Base-by-base conservation (phyloP, 2,888 invertebrate species). In the Tortricodes alternella region DNA sequence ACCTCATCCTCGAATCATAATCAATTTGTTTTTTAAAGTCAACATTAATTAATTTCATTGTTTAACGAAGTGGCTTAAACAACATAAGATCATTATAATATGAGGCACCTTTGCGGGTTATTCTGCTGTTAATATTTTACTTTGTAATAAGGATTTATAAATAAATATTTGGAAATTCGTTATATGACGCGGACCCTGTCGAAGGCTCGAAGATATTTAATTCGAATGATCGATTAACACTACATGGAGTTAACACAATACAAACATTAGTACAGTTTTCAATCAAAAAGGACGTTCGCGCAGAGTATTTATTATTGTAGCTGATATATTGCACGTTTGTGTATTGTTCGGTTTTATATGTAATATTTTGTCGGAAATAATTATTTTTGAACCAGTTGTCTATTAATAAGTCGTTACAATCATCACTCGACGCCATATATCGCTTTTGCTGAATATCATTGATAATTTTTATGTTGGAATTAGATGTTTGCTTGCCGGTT, bases 71-170 rank as follows among this genome's bases (percentile, higher is more conserved):
- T 43, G 50, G 56, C 50, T 55, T 34, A 34, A 13, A 46, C 19
- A 24, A 34, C 19, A 16, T 39, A 50, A 43, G 49, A 56, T 5
- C 50, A 50, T 44, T 44, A 56, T 55, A 41, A 41, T 53, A 46
- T 38, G 56, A 50, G 56, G 50, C 38, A 55, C 27, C 61, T 48
- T 62, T 51, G 64, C 66, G 56, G 65, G 56, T 65, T 66, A 60
- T 60, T 63, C 64, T 68, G 67, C 65, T 63, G 64, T 64, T 63
- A 58, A 62, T 65, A 66, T 65, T 67, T 58, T 64, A 68, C 62
- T 78, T 80, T 83, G 78, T 84, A 84, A 78, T 80, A 80, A 79
- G 77, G 71, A 75, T 79, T 83, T 84, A 78, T 73, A 83, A 87
- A 89, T 85, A 85, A 76, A 78, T 66, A 68, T 71, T 71, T 72